These are phyloP conservation scores for Suillia variegata DNA, from an alignment of 2,888 invertebrate species.

Conservation along the genomic window DNA sequence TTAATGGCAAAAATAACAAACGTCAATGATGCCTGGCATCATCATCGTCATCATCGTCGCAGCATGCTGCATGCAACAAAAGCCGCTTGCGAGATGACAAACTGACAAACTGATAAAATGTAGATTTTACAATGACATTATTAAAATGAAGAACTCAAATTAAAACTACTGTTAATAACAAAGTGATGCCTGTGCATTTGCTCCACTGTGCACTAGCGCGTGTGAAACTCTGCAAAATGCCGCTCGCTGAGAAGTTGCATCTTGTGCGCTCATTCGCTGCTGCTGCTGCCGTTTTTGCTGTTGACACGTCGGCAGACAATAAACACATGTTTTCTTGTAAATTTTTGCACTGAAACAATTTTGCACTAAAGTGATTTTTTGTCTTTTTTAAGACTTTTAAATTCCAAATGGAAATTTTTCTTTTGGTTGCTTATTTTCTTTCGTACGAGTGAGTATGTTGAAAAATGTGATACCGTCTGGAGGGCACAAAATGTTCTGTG, in stretches of 20 bases:
- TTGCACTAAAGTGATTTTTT: neutral
- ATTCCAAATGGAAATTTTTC: neutral
- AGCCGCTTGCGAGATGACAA: no score
- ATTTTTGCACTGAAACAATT: constrained; percentile 36
- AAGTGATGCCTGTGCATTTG: no score
- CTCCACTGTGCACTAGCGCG: neutral
- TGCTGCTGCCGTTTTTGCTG: neutral
- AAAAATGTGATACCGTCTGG: no score
- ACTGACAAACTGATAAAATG: no score
- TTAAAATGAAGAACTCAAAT: no score
- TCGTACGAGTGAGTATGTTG: no score
- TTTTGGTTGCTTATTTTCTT: neutral
- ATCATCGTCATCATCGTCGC: no score
- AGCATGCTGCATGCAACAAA: constrained; percentile 7
- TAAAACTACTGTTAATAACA: no score
- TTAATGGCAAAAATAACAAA: no score
- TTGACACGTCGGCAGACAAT: constrained; percentile 36
- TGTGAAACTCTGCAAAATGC: neutral
- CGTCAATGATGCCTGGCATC: no score
- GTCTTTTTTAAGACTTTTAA: neutral
- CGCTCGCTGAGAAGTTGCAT: neutral
- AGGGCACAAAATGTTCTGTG: no score
- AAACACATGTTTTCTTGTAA: constrained; percentile 48
- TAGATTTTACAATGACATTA: no score
- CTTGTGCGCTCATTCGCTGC: neutral